Evolutionary conservation across 2,888 invertebrate genomes (phyloP).

Genomic region (Acanthoscelides obtectus): DNA sequence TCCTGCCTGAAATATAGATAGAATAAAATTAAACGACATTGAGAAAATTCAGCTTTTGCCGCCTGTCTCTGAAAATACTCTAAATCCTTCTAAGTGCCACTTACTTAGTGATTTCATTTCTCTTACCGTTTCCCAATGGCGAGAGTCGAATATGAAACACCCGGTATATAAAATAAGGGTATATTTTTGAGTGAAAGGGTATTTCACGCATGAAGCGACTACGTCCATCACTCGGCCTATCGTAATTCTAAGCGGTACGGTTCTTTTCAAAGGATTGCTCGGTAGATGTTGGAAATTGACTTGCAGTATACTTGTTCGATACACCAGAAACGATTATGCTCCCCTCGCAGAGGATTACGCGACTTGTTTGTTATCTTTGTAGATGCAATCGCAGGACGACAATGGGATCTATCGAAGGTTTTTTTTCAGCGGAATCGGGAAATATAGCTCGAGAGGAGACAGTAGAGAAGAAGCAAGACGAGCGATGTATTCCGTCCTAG

Average conservation of each 20-base stretch:
- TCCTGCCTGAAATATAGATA: too few relatives aligned
- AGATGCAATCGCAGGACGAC: conserved; percentile 27
- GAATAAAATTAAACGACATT: too few relatives aligned
- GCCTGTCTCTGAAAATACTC: too few relatives aligned
- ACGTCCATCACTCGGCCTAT: too few relatives aligned
- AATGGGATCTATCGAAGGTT: not conserved
- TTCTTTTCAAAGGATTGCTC: not conserved
- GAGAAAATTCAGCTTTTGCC: too few relatives aligned
- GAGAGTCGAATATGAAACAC: too few relatives aligned
- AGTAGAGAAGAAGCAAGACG: too few relatives aligned
- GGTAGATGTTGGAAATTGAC: not conserved
- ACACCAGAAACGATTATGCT: not conserved
- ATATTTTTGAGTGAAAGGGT: not conserved
- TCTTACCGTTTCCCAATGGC: too few relatives aligned
- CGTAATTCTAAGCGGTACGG: not conserved
- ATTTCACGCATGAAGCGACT: not conserved
- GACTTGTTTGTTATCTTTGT: conserved; percentile 33
- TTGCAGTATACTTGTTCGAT: not conserved
- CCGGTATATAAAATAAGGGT: too few relatives aligned
- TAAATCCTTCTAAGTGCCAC: too few relatives aligned
- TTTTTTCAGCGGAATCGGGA: not conserved
- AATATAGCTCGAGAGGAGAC: not conserved
- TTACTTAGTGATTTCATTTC: too few relatives aligned
- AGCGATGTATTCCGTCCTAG: too few relatives aligned
- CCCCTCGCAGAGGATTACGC: conserved; percentile 17